These are phyloP conservation scores for Xanthia icteritia DNA, from an alignment of 2,888 invertebrate species.

Conservation along the genomic window DNA sequence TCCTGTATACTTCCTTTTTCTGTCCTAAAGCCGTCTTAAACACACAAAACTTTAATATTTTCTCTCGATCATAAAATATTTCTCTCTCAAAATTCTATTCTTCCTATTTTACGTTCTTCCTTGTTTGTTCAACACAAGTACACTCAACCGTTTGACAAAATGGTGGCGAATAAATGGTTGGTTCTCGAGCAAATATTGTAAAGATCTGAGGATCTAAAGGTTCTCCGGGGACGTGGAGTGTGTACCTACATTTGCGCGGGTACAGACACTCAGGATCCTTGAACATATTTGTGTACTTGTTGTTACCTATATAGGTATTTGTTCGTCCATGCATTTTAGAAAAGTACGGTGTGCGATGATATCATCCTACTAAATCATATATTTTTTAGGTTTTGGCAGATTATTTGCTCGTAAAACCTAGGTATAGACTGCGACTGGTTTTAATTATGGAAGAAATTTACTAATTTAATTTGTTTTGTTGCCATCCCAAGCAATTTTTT, in stretches of 20 bases:
- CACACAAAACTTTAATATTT: conserved; percentile 4
- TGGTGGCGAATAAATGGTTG: conserved; percentile 58
- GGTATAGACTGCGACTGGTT: background rate
- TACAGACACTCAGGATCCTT: conserved; percentile 31
- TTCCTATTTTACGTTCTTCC: conserved; percentile 11
- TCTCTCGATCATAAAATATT: background rate
- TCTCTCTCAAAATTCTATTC: background rate
- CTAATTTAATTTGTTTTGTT: background rate
- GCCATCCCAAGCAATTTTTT: background rate
- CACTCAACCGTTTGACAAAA: conserved; percentile 53
- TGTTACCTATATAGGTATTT: conserved; percentile 12
- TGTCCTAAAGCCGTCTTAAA: background rate
- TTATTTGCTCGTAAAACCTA: background rate
- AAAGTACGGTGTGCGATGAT: background rate
- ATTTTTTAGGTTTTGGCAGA: background rate
- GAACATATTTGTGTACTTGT: conserved; percentile 15
- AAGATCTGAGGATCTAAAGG: conserved; percentile 60
- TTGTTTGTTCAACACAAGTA: conserved; percentile 35
- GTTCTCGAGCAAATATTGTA: conserved; percentile 59
- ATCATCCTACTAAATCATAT: background rate
- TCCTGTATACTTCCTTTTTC: no score
- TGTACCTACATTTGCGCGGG: conserved; percentile 58
- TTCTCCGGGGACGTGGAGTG: conserved; percentile 57
- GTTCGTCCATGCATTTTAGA: conserved; percentile 13
- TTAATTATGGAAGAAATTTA: background rate